Base-by-base conservation (phyloP, 23 tunicate genomes). In the Aplidium turbinatum region DNA sequence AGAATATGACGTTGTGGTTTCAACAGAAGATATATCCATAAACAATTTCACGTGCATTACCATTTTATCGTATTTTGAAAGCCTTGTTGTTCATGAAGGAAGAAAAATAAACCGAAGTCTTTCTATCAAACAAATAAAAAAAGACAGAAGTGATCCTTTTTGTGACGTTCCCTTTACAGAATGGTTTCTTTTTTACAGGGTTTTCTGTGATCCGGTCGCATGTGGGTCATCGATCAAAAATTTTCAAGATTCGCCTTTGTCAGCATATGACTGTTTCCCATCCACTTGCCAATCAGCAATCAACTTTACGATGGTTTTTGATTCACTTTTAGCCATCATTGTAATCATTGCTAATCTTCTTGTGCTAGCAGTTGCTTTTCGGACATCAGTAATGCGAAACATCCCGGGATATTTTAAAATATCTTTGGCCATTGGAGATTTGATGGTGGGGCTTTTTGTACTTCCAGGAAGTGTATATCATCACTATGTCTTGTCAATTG, bases 391-490 rank as follows among this genome's bases (percentile, higher is more conserved):
- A 1, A 90, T 90, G 97, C 55, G 74, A 22, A 90, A 90, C 73
- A 57, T 90, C 28, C 97, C 97, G 13, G 97, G 97, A 39, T 90
- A 90, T 54, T 90, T 90, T 65, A 90, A 90, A 78, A 83, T 90
- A 34, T 90, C 97, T 16, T 61, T 90, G 65, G 97, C 97, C 3
- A 38, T 84, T 30, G 97, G 85, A 16, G 97, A 90, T 65, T 47
- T 90, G 19, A 72, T 83, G 18, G 84, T 90, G n/a, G 97, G 97
- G 26, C 33, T 83, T n/a, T 48, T 83, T 34, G 97, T 90, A 24
- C 53, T 90, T 31, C 97, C 97, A 0, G 83, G 85, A 20, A 62
- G 88, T 50, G 87, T 83, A 22, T 90, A 57, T 78, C 64, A 68
- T n/a, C 58, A 74, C 58, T 67, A 53, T 51, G 68, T 40, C 22